Conservation (phyloP, 23 tunicate genomes). For the Ascidia mentula region DNA sequence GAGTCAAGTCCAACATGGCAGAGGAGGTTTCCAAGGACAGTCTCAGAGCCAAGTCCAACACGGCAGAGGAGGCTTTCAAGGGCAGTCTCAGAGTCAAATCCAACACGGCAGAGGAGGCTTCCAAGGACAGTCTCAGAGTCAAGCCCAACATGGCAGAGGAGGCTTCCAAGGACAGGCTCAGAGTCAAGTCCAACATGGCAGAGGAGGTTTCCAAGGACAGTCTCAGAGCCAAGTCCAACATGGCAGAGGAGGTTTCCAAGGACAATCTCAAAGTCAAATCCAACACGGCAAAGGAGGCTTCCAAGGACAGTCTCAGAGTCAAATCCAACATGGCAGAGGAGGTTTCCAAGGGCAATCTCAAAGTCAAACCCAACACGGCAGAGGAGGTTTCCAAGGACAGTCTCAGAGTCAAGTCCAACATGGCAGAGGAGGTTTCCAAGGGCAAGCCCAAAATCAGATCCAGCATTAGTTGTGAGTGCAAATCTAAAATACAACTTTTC, state of each 20-base stretch:
- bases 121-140: slow-evolving; percentile 30
- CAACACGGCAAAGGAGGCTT: slow-evolving; percentile 6
- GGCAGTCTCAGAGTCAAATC: slow-evolving; percentile 13
- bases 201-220: slow-evolving; percentile 12
- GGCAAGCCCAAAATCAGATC: slow-evolving; percentile 1
- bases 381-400: slow-evolving; percentile 12
- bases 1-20: slow-evolving; percentile 16
- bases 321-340: slow-evolving; percentile 15
- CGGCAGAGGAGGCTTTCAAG: slow-evolving; percentile 24
- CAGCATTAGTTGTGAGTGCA: no score
- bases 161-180: slow-evolving; percentile 18
- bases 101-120: slow-evolving; percentile 7
- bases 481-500: no score
- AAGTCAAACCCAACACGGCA: neutral
- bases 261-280: slow-evolving; percentile 6
- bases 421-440: slow-evolving; percentile 19
- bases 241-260: slow-evolving; percentile 19
- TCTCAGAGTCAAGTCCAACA: slow-evolving; percentile 20
- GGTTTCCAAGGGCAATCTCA: slow-evolving; percentile 14
- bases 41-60: slow-evolving; percentile 14
- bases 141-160: slow-evolving; percentile 8
- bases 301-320: slow-evolving; percentile 40
- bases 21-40: slow-evolving; percentile 20
- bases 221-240: slow-evolving; percentile 21
- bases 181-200: slow-evolving; percentile 19